A percentile compares a stretch with the other conserved stretches of the same genome.
Evolutionary conservation across 2,797 vertebrate genomes (phyloP).

Genomic region (Cyprinodon diabolis): DNA sequence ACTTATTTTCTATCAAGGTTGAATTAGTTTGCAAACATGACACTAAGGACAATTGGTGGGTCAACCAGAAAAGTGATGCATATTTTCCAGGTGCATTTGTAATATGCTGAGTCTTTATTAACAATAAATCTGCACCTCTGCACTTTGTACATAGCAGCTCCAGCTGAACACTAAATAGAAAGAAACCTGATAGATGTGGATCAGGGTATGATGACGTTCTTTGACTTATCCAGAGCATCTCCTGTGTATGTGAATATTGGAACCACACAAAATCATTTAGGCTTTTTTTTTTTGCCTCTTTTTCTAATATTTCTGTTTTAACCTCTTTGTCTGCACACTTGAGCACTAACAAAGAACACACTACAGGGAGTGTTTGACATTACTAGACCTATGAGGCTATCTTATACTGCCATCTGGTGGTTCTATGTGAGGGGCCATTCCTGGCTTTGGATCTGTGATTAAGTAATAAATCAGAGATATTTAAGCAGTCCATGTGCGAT

Average conservation of each 20-base stretch:
- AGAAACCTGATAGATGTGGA: constrained; percentile 1
- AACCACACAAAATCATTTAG: constrained; percentile 34
- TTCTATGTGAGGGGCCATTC: not conserved
- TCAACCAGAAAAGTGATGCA: constrained; percentile 12
- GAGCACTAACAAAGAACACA: constrained; percentile 24
- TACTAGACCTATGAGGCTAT: constrained; percentile 11
- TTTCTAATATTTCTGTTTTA: constrained; percentile 37
- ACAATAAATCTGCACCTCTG: constrained; percentile 58
- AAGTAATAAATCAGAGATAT: not conserved
- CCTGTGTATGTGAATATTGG: constrained; percentile 26
- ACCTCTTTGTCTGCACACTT: constrained; percentile 23
- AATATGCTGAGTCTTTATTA: constrained; percentile 30
- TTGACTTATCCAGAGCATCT: constrained; percentile 18
- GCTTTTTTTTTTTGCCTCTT: no score
- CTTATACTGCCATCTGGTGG: constrained; percentile 68
- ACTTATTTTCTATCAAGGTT: constrained; percentile 6
- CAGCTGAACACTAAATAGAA: constrained; percentile 24
- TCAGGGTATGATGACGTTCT: constrained; percentile 15
- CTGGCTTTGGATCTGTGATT: not conserved
- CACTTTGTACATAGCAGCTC: constrained; percentile 65
- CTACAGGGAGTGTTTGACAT: constrained; percentile 39
- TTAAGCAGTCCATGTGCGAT: not conserved
- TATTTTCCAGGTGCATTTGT: constrained; percentile 35
- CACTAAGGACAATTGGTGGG: not conserved
- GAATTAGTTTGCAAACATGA: constrained; percentile 7